phyloP scores from a whole-genome alignment of 2,888 invertebrate species.

The Proisotoma minuta region DNA sequence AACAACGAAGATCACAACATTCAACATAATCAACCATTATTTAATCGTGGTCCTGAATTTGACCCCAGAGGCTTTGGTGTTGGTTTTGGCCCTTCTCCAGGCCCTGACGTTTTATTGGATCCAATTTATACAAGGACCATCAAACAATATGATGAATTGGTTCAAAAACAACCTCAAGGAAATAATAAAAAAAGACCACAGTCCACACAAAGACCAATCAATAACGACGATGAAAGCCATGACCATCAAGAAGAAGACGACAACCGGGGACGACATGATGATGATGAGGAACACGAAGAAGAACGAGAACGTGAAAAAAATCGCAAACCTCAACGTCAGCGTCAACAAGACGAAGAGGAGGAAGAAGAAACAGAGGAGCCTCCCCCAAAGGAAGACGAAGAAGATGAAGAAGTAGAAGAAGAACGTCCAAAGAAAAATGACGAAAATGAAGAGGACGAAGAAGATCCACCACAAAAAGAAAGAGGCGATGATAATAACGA shows the following conservation, averaged over 20 bases:
- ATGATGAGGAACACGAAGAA: not conserved
- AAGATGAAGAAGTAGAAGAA: constrained; percentile 9
- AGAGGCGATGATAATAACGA: constrained; percentile 19
- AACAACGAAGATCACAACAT: not conserved
- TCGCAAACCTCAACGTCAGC: not conserved
- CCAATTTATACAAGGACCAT: constrained; percentile 45
- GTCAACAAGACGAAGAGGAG: not conserved
- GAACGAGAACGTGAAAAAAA: not conserved
- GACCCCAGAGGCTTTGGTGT: constrained; percentile 38
- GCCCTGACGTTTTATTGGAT: constrained; percentile 33
- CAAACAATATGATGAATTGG: constrained; percentile 42
- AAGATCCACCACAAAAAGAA: not conserved
- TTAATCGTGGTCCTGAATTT: constrained; percentile 24
- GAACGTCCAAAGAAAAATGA: constrained; percentile 13
- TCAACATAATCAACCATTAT: constrained; percentile 1
- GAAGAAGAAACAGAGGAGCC: not conserved
- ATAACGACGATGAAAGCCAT: not conserved
- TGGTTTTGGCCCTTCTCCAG: constrained; percentile 29
- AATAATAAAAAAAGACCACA: not conserved
- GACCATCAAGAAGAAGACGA: not conserved
- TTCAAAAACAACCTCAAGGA: not conserved
- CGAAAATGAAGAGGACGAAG: constrained; percentile 20
- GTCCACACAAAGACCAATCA: not conserved
- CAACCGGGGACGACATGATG: not conserved
- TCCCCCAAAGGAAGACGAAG: not conserved